Conservation (phyloP, 2,888 invertebrate species). For the Agelastica alni region DNA sequence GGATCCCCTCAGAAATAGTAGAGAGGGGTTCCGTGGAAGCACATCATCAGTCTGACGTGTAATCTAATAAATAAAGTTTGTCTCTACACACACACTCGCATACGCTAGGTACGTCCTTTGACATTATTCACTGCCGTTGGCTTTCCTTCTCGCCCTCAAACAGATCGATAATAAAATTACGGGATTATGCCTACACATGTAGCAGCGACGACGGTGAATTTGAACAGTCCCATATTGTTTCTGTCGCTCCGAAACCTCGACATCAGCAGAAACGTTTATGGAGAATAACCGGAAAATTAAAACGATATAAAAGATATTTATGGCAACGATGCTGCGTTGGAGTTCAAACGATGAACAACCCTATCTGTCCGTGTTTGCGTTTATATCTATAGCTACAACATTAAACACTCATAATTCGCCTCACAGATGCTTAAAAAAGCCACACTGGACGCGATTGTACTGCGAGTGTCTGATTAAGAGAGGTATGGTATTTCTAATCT, state of each 20-base stretch:
- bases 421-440: too few species aligned
- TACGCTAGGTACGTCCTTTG: conserved; percentile 16
- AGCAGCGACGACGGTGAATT: conserved; percentile 3
- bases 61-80: conserved; percentile 19
- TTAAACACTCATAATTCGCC: too few species aligned
- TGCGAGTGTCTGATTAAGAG: too few species aligned
- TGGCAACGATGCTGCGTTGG: too few species aligned
- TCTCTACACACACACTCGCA: too few species aligned
- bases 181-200: conserved; percentile 18
- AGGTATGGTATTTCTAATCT: too few species aligned
- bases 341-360: too few species aligned
- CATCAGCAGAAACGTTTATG: conserved; percentile 7
- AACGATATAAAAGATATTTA: neutral
- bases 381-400: too few species aligned
- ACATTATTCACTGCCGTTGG: conserved; percentile 8
- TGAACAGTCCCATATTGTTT: conserved; percentile 11
- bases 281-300: neutral
- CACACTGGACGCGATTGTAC: too few species aligned
- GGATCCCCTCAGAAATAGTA: neutral
- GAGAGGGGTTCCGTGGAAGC: neutral
- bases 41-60: conserved; percentile 6
- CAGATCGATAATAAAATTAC: conserved; percentile 18
- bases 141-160: conserved; percentile 9
- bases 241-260: conserved; percentile 5
- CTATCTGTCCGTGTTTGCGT: too few species aligned